Evolutionary conservation across 2,113 vertebrate species (phyloP).

Genomic region (Uria lomvia): DNA sequence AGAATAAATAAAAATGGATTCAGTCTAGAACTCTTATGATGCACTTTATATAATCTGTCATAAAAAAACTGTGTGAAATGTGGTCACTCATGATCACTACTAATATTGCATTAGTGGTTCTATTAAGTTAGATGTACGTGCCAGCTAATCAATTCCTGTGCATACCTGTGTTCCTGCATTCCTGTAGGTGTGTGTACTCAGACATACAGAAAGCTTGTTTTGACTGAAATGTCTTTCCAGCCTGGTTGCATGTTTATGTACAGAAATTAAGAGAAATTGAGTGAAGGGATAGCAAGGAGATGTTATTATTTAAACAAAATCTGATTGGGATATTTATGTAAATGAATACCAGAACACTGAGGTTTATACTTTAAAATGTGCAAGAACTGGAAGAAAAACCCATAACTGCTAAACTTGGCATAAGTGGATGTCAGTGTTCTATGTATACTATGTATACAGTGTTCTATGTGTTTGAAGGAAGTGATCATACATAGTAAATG

Average conservation of each 20-base stretch:
- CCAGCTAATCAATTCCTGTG: not conserved
- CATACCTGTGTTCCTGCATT: not conserved
- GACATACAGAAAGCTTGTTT: not conserved
- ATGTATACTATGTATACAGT: not conserved
- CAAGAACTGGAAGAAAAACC: not conserved
- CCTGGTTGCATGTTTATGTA: not conserved
- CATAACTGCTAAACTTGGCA: not conserved
- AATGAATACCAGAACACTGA: not conserved
- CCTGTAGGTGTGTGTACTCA: not conserved
- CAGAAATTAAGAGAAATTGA: not conserved
- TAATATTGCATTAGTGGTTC: not conserved
- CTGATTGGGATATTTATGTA: not conserved
- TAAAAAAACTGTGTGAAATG: not conserved
- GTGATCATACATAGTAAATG: not conserved
- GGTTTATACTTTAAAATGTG: not conserved
- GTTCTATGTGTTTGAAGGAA: not conserved
- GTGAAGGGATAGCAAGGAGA: not conserved
- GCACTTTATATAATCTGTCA: not conserved
- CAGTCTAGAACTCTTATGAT: not conserved
- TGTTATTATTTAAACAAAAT: not conserved
- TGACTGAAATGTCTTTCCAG: not conserved
- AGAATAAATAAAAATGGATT: not conserved
- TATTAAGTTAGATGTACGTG: not conserved
- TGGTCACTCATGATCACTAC: not conserved
- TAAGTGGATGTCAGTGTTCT: not conserved